Evolutionary conservation across 2,113 vertebrate species (phyloP).

Genomic region (Thunnus maccoyii): DNA sequence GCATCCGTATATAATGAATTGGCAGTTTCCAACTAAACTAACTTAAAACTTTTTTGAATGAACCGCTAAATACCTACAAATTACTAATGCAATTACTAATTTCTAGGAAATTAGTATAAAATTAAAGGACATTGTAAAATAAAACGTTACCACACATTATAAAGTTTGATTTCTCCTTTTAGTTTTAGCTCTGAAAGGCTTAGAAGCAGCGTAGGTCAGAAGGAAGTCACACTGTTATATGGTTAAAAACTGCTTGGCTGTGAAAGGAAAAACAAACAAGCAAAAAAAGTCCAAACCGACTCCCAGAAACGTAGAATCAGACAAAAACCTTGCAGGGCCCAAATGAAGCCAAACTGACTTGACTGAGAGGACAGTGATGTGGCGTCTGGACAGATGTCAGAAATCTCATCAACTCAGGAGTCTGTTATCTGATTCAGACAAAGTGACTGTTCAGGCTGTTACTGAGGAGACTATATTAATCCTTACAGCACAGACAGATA

Average conservation of each 20-base stretch:
- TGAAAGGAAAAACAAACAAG: neutral
- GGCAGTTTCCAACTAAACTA: no score
- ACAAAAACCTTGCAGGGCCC: conserved; percentile 22
- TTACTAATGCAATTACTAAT: no score
- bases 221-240: conserved; percentile 32
- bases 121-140: no score
- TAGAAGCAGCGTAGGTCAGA: conserved; percentile 23
- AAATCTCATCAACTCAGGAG: conserved; percentile 22
- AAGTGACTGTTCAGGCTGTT: neutral
- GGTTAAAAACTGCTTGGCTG: conserved; percentile 28
- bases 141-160: neutral
- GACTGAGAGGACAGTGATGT: conserved; percentile 8
- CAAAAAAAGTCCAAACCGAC: conserved; percentile 4
- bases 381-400: conserved; percentile 14
- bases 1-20: no score
- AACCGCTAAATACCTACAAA: no score
- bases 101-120: no score
- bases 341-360: conserved; percentile 68
- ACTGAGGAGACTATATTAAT: neutral
- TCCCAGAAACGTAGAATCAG: neutral
- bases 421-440: conserved; percentile 9
- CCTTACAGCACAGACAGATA: neutral
- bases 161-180: conserved; percentile 9
- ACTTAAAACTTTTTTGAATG: no score
- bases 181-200: conserved; percentile 38